Percentiles rank a stretch among this genome's conserved stretches.
Evolutionary conservation across 2,113 vertebrate species (phyloP).

Genomic region (Illadopsis cleaveri): DNA sequence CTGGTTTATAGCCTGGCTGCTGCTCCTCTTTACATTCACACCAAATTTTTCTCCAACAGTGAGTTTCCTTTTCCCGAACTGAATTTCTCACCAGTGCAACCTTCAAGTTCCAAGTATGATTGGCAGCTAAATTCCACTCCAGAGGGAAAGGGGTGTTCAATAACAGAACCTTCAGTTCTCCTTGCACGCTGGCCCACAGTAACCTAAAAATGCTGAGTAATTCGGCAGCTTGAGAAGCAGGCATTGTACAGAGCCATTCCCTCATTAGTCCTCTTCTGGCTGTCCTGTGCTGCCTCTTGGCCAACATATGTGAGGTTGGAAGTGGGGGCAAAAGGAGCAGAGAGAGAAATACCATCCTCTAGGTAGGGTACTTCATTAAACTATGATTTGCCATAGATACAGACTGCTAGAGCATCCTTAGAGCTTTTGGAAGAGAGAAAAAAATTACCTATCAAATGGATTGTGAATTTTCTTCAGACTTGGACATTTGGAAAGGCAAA

Average conservation of each 20-base stretch:
- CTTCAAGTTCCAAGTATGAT: background rate
- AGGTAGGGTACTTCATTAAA: background rate
- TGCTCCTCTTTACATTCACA: background rate
- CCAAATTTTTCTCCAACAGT: background rate
- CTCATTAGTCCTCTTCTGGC: background rate
- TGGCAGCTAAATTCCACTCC: background rate
- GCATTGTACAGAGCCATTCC: background rate
- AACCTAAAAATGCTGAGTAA: background rate
- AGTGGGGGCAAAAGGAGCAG: background rate
- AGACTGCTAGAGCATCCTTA: background rate
- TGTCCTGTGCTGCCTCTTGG: background rate
- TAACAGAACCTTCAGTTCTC: background rate
- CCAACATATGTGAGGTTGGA: accelerated
- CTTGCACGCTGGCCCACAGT: background rate
- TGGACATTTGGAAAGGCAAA: background rate
- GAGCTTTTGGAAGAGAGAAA: background rate
- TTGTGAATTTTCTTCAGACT: background rate
- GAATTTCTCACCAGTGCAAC: background rate
- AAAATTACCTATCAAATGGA: background rate
- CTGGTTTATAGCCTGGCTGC: background rate
- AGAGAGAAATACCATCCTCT: background rate
- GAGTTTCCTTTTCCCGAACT: background rate
- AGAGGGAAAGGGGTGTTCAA: background rate
- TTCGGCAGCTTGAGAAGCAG: background rate
- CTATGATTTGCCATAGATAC: accelerated